Conservation (phyloP, 2,888 invertebrate species). For the Furcula furcula region DNA sequence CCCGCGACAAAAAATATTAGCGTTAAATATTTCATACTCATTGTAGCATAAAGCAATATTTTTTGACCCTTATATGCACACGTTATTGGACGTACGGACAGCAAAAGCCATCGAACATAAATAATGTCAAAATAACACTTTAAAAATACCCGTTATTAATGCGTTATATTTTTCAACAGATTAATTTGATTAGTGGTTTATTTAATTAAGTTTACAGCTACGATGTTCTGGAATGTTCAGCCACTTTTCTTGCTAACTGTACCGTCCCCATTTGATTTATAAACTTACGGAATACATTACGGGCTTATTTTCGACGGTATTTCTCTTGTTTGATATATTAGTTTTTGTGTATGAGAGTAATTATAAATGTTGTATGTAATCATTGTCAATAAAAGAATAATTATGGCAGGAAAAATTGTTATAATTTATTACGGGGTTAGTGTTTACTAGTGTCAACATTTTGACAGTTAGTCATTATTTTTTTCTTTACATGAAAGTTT, state of each 20-base stretch:
- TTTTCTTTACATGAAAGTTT: too few species aligned
- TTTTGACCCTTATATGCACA: slow-evolving; percentile 18
- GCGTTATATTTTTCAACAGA: not conserved
- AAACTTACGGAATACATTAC: slow-evolving; percentile 1
- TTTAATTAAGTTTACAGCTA: too few species aligned
- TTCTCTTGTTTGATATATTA: too few species aligned
- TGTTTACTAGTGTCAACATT: too few species aligned
- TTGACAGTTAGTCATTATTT: too few species aligned
- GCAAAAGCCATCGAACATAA: not conserved
- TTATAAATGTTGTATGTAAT: not conserved
- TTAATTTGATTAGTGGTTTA: not conserved
- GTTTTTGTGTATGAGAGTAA: not conserved
- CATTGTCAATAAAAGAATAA: too few species aligned
- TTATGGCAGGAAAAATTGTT: too few species aligned
- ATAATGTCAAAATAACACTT: not conserved
- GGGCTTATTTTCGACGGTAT: slow-evolving; percentile 2
- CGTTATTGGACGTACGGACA: slow-evolving; percentile 18
- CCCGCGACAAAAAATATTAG: slow-evolving; percentile 11
- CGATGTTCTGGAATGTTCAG: too few species aligned
- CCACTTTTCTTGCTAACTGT: not conserved
- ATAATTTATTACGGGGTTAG: too few species aligned
- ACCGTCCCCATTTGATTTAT: slow-evolving; percentile 19
- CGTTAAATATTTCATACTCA: slow-evolving; percentile 19
- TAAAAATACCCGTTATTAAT: too few species aligned
- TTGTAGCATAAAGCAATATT: slow-evolving; percentile 22